Percentiles rank a stretch among this genome's conserved stretches.
Evolutionary conservation across 2,797 vertebrate species (phyloP).

Genomic region (Acanthis flammea): DNA sequence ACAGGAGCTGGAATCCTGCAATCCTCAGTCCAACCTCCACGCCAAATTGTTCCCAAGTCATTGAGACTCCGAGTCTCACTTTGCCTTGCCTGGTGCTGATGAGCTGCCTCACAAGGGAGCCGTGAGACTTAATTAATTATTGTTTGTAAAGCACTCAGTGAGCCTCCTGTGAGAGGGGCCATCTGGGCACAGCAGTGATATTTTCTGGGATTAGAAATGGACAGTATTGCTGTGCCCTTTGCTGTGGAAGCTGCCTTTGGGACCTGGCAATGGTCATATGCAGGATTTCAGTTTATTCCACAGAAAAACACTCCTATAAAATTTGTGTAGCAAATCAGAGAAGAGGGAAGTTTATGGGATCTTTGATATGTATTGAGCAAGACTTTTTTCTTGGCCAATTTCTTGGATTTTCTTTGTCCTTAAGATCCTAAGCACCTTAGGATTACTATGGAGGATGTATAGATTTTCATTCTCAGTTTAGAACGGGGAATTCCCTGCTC

Average conservation of each 20-base stretch:
- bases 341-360: not conserved
- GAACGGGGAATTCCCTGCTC: not conserved
- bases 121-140: conserved; percentile 42
- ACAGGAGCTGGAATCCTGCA: not conserved
- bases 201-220: not conserved
- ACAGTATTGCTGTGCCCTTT: accelerated
- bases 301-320: not conserved
- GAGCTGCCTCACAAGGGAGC: conserved; percentile 14
- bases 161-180: not conserved
- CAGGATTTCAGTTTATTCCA: not conserved
- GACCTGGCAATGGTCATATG: not conserved
- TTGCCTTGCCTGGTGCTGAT: not conserved
- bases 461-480: not conserved
- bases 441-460: not conserved
- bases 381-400: not conserved
- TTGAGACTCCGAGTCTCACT: not conserved
- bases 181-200: not conserved
- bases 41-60: accelerated
- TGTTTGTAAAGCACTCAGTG: not conserved
- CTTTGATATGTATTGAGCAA: not conserved
- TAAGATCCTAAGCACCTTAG: not conserved
- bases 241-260: accelerated
- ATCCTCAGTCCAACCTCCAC: accelerated
- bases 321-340: not conserved
- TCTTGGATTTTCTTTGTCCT: not conserved